Evolutionary conservation across 2,797 vertebrate genomes (phyloP).

Genomic region (Mustela erminea): DNA sequence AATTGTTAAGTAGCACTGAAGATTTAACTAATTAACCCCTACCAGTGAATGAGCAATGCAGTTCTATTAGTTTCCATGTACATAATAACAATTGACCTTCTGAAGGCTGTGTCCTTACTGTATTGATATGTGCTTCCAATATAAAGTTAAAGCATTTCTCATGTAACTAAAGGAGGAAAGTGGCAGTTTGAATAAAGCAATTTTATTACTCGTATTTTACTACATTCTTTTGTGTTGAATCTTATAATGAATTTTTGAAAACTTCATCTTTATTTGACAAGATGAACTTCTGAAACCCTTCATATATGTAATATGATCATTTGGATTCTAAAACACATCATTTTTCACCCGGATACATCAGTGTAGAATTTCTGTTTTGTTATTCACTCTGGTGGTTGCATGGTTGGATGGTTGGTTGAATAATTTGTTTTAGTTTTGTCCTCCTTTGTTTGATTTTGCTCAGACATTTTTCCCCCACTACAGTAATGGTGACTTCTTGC

Average conservation of each 20-base stretch:
- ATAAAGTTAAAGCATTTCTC: slow-evolving; percentile 13
- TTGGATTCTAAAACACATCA: background rate
- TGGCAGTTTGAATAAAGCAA: background rate
- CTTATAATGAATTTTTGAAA: background rate
- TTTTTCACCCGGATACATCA: background rate
- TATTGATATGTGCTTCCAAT: background rate
- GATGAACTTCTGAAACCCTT: background rate
- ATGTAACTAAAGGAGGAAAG: background rate
- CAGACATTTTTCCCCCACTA: background rate
- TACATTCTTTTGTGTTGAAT: background rate
- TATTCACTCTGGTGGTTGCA: background rate
- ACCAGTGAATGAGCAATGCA: slow-evolving; percentile 23
- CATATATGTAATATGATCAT: background rate
- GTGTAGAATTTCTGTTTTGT: background rate
- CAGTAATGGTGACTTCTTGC: background rate
- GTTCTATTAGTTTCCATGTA: slow-evolving; percentile 55
- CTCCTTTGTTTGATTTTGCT: background rate
- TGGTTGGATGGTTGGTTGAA: background rate
- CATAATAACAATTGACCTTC: slow-evolving; percentile 43
- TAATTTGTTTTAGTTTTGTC: background rate
- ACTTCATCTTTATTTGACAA: background rate
- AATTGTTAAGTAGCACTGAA: slow-evolving; percentile 50
- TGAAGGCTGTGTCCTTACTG: background rate
- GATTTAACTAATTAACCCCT: slow-evolving; percentile 69
- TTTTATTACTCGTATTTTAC: background rate